Evolutionary conservation across 2,113 vertebrate species (phyloP).

Genomic region (Martes martes): DNA sequence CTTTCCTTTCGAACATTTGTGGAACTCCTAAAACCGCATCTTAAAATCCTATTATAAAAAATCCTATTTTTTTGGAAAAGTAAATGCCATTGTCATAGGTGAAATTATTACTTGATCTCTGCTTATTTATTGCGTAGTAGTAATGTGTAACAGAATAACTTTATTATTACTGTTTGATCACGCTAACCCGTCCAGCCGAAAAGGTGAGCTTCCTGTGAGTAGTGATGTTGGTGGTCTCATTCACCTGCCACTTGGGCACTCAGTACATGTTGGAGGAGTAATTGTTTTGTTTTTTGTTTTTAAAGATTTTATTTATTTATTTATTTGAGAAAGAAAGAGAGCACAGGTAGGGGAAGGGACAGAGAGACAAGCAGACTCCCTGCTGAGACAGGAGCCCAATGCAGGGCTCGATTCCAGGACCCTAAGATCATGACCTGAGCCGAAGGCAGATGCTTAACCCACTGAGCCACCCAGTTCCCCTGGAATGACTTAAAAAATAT

Average conservation of each 20-base stretch:
- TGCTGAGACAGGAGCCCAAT: no score
- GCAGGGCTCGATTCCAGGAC: not conserved
- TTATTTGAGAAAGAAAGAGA: not conserved
- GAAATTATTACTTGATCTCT: not conserved
- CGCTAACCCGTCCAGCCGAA: not conserved
- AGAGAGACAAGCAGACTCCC: not conserved
- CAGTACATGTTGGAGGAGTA: not conserved
- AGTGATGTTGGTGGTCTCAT: not conserved
- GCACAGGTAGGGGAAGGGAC: not conserved
- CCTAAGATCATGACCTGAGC: not conserved
- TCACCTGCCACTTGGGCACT: not conserved
- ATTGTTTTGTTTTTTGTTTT: not conserved
- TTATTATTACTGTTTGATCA: not conserved
- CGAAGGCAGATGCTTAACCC: not conserved
- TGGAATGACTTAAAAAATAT: not conserved
- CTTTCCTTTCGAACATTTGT: not conserved
- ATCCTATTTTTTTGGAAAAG: not conserved
- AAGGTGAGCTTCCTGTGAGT: not conserved
- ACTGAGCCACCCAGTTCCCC: not conserved
- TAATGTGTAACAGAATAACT: not conserved
- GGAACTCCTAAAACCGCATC: not conserved
- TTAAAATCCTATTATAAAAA: not conserved
- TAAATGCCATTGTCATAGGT: not conserved
- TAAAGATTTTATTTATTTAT: not conserved
- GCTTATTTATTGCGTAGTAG: not conserved